Percentiles rank a stretch among this genome's conserved stretches.
These are phyloP conservation scores for Tenthredo notha DNA, from an alignment of 2,888 invertebrate genomes.

Conservation along the genomic window DNA sequence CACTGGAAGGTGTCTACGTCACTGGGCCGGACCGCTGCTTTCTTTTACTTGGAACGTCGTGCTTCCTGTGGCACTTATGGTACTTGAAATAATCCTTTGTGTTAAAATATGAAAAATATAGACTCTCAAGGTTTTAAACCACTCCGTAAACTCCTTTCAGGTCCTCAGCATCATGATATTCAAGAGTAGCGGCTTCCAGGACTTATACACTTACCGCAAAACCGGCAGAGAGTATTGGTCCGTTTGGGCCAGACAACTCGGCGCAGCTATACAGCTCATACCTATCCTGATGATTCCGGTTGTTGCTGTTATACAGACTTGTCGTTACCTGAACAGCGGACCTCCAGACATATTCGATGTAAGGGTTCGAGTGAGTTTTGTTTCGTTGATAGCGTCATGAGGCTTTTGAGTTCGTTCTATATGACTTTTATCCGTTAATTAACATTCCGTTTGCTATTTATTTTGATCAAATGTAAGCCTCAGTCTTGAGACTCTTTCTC, in stretches of 20 bases:
- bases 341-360: conserved; percentile 94
- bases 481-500: neutral
- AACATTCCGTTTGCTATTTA: conserved; percentile 13
- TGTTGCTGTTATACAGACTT: conserved; percentile 86
- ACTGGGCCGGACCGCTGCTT: conserved; percentile 85
- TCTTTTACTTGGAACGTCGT: conserved; percentile 94
- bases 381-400: neutral
- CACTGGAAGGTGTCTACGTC: conserved; percentile 78
- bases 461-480: neutral
- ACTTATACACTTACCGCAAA: conserved; percentile 84
- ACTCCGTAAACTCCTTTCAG: conserved; percentile 72
- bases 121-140: neutral
- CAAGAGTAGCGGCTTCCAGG: conserved; percentile 84
- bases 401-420: conserved; percentile 9
- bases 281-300: conserved; percentile 88
- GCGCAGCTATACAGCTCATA: conserved; percentile 86
- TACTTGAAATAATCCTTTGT: conserved; percentile 70
- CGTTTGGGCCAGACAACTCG: conserved; percentile 89
- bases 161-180: conserved; percentile 86
- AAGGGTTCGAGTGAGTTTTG: conserved; percentile 66
- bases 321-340: conserved; percentile 89
- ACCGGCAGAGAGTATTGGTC: conserved; percentile 87
- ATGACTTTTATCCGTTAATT: conserved; percentile 28
- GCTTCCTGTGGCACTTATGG: conserved; percentile 90
- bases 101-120: neutral